Base-by-base conservation (phyloP, 2,797 vertebrate species). In the Coranthus polyacanthus region DNA sequence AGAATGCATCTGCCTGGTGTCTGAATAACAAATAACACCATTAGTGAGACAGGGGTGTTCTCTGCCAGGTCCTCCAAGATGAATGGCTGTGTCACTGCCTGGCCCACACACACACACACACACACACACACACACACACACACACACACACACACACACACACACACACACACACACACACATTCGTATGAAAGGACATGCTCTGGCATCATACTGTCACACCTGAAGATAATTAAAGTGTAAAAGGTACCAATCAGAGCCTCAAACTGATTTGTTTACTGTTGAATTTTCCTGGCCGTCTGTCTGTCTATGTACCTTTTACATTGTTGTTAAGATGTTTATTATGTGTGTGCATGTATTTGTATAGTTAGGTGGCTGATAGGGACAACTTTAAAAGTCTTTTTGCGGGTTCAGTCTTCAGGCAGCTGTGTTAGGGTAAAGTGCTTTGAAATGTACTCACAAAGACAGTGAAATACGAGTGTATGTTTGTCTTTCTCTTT, bases 11-110 rank as follows among this genome's bases (percentile, higher is more conserved):
- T 87, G 82, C 56, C 81, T 37, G 15, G 39, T 26, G 57, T 89
- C 81, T 82, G 75, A 84, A 86, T 88, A 89, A 89, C 84, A 89
- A 87, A 90, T 87, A 87, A 82, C 70, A 68, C 79, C 73, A 89
- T 88, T 87, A 88, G 78, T 50, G 69, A 79, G 74, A 82, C 70
- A 64, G 77, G 72, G 44, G 63, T 60, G 53, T 78, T 77, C 70
- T 81, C 80, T 86, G 82, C 74, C 74, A 77, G 81, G 67, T 83
- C 55, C 75, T 56, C 43, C 32, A 77, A 88, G 88, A 92, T 88
- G 72, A 90, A 90, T 92, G 54, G 61, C 45, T 42, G 21, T 72
- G 74, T 78, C 79, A 75, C 22, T 47, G 37, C 36, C 43, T 20
- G 45, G 12, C 21, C 9, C 45, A 13, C 41, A 12, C 20, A 20